phyloP scores from a whole-genome alignment of 2,113 vertebrate genomes.

The Oreochromis niloticus region DNA sequence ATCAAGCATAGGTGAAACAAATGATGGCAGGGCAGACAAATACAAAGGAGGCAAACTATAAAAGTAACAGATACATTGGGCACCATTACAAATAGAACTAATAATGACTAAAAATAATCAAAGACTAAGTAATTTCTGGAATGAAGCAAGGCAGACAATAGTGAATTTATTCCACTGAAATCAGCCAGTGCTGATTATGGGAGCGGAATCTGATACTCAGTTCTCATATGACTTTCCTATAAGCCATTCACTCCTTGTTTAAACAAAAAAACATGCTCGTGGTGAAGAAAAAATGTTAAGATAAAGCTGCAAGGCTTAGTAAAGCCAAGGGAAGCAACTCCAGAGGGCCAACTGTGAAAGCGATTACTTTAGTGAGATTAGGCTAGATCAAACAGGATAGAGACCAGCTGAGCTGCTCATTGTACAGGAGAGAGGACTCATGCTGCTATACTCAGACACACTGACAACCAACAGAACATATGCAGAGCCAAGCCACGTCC shows the following conservation, averaged over 20 bases:
- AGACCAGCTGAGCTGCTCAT: neutral
- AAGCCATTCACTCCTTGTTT: neutral
- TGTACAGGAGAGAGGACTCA: neutral
- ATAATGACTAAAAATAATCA: neutral
- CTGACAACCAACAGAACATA: neutral
- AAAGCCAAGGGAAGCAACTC: neutral
- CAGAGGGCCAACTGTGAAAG: neutral
- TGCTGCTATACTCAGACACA: neutral
- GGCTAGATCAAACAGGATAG: constrained; percentile 27
- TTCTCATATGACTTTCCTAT: neutral
- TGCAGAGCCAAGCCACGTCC: neutral
- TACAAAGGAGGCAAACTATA: neutral
- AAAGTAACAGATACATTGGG: neutral
- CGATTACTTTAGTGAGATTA: constrained; percentile 39
- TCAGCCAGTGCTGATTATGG: neutral
- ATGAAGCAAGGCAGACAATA: neutral
- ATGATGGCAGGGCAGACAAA: neutral
- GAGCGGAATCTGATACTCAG: neutral
- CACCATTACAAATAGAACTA: neutral
- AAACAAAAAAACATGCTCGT: neutral
- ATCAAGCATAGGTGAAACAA: neutral
- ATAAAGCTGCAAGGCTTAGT: neutral
- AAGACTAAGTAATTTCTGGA: neutral
- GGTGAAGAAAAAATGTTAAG: neutral
- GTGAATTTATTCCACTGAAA: neutral